Evolutionary conservation across 1,140 invertebrate genomes (phyloP), one percentile per base, ranked within the genome.

Genomic region (Pseudomyrmex concolor): DNA sequence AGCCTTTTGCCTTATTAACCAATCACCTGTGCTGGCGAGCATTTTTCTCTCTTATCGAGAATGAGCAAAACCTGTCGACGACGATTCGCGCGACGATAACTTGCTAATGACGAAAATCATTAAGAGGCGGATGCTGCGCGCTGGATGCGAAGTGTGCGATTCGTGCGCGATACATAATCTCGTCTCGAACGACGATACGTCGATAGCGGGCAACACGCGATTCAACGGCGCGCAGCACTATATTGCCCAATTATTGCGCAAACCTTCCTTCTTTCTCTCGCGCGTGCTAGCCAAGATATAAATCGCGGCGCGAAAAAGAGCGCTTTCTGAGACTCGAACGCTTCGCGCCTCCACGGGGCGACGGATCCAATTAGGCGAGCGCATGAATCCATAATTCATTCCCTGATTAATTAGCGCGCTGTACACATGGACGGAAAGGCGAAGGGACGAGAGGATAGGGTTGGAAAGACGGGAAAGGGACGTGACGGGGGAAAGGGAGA

Each of bases 351-450:
- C 77, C 77, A 76, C 73, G 85, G 55, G 64, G 25, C 88, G 76
- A 86, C 90, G 85, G 83, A 84, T 91, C 90, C 90, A 91, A 91
- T 91, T 91, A 91, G 89, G 72, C 88, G 82, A 84, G 45, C 84
- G 84, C 68, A 76, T 74, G 85, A 89, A 91, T 90, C 90, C 90
- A 91, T 91, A 91, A 91, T 91, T 90, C 90, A 90, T 90, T 86
- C 84, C 43, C 84, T 91, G 90, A 91, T 91, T 91, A 90, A 91
- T 91, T 91, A 91, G 89, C 89, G 76, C 77, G 83, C 72, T 34
- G 86, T 87, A 86, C 68, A 50, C 71, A 50, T 59, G 72, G 17
- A 60, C 22, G 51, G 86, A 72, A 73, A 17, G 55, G 25, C 51
- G 55, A 45, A 82, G 62, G 45, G 15, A 48, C 13, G 64, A 22